phyloP scores from a whole-genome alignment of 2,888 invertebrate species.

The Aricia artaxerxes region DNA sequence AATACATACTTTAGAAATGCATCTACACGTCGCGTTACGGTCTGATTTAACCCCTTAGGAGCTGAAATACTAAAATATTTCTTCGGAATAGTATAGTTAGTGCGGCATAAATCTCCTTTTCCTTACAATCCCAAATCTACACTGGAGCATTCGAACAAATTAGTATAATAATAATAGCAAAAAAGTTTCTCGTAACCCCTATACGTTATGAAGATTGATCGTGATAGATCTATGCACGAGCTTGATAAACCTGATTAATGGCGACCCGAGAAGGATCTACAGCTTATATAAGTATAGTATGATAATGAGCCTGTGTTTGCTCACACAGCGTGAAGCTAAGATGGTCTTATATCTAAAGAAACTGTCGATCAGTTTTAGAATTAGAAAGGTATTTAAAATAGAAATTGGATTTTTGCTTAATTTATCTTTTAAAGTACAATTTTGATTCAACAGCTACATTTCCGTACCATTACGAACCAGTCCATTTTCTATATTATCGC shows the following conservation, averaged over 20 bases:
- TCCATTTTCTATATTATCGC: no score
- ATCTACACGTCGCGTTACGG: no score
- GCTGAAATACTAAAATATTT: not conserved
- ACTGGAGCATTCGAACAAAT: not conserved
- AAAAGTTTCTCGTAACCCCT: not conserved
- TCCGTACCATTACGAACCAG: no score
- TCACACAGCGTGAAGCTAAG: not conserved
- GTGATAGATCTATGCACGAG: conserved; percentile 6
- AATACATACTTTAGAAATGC: no score
- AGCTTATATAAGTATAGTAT: not conserved
- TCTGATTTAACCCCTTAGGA: no score
- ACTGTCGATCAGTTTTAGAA: not conserved
- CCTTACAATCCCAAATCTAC: not conserved
- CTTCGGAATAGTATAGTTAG: not conserved
- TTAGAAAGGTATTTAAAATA: no score
- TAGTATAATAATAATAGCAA: not conserved
- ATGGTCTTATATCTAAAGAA: not conserved
- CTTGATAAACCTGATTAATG: conserved; percentile 29
- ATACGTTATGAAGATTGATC: conserved; percentile 21
- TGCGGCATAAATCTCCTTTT: not conserved
- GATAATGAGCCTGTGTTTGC: not conserved
- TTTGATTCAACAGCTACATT: no score
- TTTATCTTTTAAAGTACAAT: no score
- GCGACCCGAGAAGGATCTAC: not conserved
- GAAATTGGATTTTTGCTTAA: no score